Evolutionary conservation across 2,888 invertebrate species (phyloP).

Genomic region (Notodonta dromedarius): DNA sequence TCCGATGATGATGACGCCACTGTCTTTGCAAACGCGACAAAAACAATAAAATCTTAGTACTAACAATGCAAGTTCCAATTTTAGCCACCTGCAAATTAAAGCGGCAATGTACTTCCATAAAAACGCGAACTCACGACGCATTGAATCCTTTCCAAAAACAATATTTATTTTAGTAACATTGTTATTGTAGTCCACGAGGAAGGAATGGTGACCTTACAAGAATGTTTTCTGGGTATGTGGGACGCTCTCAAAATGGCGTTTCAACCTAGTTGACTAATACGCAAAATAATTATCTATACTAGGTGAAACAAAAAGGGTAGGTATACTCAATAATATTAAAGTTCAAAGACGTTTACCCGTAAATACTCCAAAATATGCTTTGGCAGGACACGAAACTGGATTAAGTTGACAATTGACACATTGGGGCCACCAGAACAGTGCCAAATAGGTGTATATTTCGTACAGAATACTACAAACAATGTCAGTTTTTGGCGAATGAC

Average conservation of each 20-base stretch:
- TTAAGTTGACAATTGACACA: background rate
- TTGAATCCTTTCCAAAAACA: constrained; percentile 5
- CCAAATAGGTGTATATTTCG: constrained; percentile 12
- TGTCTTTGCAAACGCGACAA: no score
- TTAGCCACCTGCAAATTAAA: no score
- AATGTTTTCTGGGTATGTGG: background rate
- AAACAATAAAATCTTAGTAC: no score
- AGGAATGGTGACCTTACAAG: background rate
- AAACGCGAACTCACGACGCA: background rate
- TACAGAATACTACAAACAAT: background rate
- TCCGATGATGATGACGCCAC: no score
- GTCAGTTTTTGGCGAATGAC: background rate
- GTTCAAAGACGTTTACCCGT: constrained; percentile 6
- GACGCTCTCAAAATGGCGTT: background rate
- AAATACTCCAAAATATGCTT: constrained; percentile 14
- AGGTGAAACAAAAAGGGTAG: no score
- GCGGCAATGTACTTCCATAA: background rate
- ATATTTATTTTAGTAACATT: background rate
- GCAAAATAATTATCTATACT: background rate
- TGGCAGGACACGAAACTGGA: constrained; percentile 16
- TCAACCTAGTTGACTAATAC: background rate
- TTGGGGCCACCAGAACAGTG: constrained; percentile 14
- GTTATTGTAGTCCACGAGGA: constrained; percentile 1
- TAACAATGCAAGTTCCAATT: no score
- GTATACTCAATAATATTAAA: no score